phyloP scores from a whole-genome alignment of 1,140 invertebrate species.

The Propsilocerus akamusi region DNA sequence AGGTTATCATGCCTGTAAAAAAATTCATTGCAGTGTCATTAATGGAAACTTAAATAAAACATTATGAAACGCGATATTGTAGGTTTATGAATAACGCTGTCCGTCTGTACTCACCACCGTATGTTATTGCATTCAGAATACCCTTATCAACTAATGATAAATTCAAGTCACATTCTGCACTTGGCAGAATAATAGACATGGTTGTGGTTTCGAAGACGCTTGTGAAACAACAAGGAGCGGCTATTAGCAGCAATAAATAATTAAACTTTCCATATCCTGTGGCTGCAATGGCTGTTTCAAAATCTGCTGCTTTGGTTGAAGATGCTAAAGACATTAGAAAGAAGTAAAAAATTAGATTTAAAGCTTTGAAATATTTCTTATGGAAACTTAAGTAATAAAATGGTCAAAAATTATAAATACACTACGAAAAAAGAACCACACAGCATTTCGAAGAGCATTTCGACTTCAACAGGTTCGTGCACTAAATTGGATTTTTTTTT shows the following conservation, averaged over 20 bases:
- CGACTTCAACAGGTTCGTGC: too few relatives aligned
- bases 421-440: too few relatives aligned
- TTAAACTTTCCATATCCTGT: conserved; percentile 48
- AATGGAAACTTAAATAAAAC: background rate
- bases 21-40: background rate
- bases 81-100: background rate
- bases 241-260: conserved; percentile 33
- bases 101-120: conserved; percentile 32
- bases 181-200: conserved; percentile 45
- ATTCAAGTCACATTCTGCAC: conserved; percentile 48
- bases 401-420: too few relatives aligned
- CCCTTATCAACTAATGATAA: conserved; percentile 44
- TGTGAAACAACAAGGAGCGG: conserved; percentile 40
- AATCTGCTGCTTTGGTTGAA: conserved; percentile 30
- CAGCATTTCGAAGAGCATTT: too few relatives aligned
- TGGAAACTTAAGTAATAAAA: too few relatives aligned
- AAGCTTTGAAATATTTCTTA: too few relatives aligned
- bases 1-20: conserved; percentile 54
- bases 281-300: conserved; percentile 36
- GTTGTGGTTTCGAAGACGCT: conserved; percentile 42
- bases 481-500: too few relatives aligned
- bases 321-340: too few relatives aligned
- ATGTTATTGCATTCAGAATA: conserved; percentile 41
- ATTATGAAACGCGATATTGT: background rate
- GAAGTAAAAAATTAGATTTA: too few relatives aligned